Evolutionary conservation across 2,113 vertebrate species (phyloP).

Genomic region (Chlorodrepanis virens): DNA sequence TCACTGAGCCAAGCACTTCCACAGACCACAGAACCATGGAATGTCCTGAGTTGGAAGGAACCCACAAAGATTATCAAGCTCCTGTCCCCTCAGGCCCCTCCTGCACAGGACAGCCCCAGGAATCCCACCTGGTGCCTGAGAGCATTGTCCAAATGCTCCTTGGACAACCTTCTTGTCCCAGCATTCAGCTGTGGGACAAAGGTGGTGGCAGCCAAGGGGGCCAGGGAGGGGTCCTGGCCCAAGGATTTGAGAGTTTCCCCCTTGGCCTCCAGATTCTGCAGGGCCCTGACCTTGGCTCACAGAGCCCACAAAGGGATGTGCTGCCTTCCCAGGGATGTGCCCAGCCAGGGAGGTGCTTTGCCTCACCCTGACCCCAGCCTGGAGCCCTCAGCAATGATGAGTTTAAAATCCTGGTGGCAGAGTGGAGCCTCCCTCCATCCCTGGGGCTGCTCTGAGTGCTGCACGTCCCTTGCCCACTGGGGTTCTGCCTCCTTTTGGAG

Average conservation of each 20-base stretch:
- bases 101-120: not conserved
- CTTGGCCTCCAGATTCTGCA: not conserved
- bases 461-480: accelerated
- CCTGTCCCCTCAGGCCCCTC: no score
- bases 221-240: not conserved
- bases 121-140: not conserved
- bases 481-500: not conserved
- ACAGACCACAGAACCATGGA: not conserved
- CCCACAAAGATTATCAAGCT: not conserved
- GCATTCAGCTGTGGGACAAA: not conserved
- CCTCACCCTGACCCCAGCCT: not conserved
- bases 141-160: not conserved
- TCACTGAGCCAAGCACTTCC: not conserved
- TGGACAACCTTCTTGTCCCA: not conserved
- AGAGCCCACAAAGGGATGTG: not conserved
- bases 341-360: not conserved
- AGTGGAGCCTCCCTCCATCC: not conserved
- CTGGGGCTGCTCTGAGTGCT: not conserved
- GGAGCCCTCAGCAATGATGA: not conserved
- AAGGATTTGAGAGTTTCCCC: not conserved
- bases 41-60: not conserved
- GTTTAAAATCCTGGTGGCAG: not conserved
- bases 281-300: not conserved
- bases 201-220: not conserved
- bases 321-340: not conserved